phyloP scores from a whole-genome alignment of 2,888 invertebrate genomes.

The Brenthis ino region DNA sequence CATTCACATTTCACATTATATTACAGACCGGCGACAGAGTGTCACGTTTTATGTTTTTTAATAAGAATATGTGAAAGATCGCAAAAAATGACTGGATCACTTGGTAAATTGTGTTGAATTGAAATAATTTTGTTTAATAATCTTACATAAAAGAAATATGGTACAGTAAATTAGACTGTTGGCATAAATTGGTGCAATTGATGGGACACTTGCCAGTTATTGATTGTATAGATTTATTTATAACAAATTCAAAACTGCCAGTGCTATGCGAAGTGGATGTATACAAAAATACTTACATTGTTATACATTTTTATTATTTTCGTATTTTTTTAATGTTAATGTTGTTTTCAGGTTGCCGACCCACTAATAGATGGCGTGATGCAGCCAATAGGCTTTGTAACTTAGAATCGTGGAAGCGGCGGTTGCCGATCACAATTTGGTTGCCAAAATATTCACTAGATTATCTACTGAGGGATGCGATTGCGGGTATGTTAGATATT shows the following conservation, averaged over 20 bases:
- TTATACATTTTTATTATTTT: no score
- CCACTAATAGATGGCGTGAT: constrained; percentile 49
- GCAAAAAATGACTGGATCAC: constrained; percentile 39
- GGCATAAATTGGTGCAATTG: constrained; percentile 7
- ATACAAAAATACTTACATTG: no score
- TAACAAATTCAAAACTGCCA: background rate
- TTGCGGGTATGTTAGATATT: constrained; percentile 85
- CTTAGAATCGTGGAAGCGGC: constrained; percentile 68
- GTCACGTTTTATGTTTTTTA: constrained; percentile 22
- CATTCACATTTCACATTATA: constrained; percentile 25
- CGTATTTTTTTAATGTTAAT: background rate
- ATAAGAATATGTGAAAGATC: constrained; percentile 13
- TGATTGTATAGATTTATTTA: background rate
- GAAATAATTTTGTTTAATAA: no score
- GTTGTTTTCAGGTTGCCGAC: constrained; percentile 48
- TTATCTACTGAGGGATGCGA: constrained; percentile 87
- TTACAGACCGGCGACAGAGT: constrained; percentile 16
- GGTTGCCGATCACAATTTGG: constrained; percentile 88
- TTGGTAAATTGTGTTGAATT: constrained; percentile 36
- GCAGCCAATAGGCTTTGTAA: constrained; percentile 67
- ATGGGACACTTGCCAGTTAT: constrained; percentile 8
- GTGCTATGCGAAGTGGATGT: background rate
- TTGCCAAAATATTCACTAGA: constrained; percentile 86
- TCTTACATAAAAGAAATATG: no score
- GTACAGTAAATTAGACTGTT: background rate